Evolutionary conservation across 2,797 vertebrate genomes (phyloP).

Genomic region (Sebastes taczanowskii): DNA sequence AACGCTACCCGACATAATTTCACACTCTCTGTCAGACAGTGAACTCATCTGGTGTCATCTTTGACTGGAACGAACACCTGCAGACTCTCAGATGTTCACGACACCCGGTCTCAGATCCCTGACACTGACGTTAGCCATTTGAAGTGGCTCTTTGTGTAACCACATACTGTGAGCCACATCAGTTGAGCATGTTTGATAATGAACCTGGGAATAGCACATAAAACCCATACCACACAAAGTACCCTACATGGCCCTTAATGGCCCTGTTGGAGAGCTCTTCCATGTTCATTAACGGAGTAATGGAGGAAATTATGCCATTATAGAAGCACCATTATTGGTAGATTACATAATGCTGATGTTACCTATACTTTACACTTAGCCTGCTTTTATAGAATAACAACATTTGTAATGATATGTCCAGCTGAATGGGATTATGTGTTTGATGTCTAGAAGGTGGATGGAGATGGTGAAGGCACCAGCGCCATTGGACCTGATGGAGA

Average conservation of each 20-base stretch:
- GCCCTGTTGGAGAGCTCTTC: neutral
- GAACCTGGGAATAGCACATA: neutral
- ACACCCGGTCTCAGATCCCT: neutral
- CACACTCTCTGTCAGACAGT: neutral
- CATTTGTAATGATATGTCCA: neutral
- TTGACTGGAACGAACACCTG: neutral
- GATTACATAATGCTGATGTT: neutral
- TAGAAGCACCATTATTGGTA: neutral
- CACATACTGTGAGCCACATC: neutral
- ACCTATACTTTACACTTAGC: neutral
- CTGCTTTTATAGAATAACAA: neutral
- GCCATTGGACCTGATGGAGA: slow-evolving; percentile 95
- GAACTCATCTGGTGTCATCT: neutral
- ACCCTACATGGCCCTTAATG: neutral
- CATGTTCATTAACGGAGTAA: neutral
- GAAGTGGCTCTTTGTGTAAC: neutral
- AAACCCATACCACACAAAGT: neutral
- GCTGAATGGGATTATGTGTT: slow-evolving; percentile 12
- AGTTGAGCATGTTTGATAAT: neutral
- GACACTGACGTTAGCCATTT: neutral
- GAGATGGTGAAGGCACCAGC: slow-evolving; percentile 90
- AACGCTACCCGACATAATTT: neutral
- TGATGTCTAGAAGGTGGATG: slow-evolving; percentile 88
- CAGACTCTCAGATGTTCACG: neutral
- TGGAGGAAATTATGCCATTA: neutral